Conservation (phyloP, 2,888 invertebrate genomes). For the Coelinius sp. region DNA sequence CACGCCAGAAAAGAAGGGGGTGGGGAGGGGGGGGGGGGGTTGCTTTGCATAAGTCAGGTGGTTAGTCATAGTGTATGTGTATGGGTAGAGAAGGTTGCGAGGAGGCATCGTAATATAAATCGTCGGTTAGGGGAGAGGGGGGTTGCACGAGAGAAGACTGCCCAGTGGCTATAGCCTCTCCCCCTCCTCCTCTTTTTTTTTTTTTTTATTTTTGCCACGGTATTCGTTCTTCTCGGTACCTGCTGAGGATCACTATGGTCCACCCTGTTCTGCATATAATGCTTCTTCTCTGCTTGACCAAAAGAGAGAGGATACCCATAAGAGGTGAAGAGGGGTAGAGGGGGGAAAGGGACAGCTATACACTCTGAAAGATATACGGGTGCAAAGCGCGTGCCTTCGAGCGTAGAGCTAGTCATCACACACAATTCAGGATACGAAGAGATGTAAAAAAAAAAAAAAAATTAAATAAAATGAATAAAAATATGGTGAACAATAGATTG, state of each 20-base stretch:
- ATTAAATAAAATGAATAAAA: background rate
- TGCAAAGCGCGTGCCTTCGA: constrained; percentile 24
- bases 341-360: background rate
- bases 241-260: constrained; percentile 60
- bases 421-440: background rate
- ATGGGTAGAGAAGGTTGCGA: constrained; percentile 50
- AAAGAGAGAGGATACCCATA: constrained; percentile 2
- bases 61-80: constrained; percentile 51
- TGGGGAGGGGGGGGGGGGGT: constrained; percentile 56
- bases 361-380: constrained; percentile 17
- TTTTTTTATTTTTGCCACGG: constrained; percentile 24
- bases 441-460: background rate
- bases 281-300: constrained; percentile 46
- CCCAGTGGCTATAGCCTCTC: constrained; percentile 58
- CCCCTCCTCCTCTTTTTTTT: constrained; percentile 29
- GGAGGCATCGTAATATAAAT: constrained; percentile 66
- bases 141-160: constrained; percentile 56
- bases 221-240: constrained; percentile 20
- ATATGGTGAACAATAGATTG: background rate
- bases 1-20: too few species aligned
- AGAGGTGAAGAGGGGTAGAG: background rate
- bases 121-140: constrained; percentile 51
- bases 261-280: constrained; percentile 69
- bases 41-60: constrained; percentile 69
- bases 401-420: constrained; percentile 21